A percentile compares a stretch with the other conserved stretches of the same genome.
These are phyloP conservation scores for human DNA, from an alignment of 2,113 vertebrate species.

Conservation along the genomic window GRCh38 chrX:65706001-65706500, in stretches of 20 bases:
- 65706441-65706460: not conserved
- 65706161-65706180: conserved; percentile 21
- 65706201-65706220: not conserved
- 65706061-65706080: conserved; percentile 30
- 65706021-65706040: conserved; percentile 52
- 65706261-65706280: conserved; percentile 11
- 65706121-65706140: conserved; percentile 57
- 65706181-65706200: not conserved
- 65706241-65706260: conserved; percentile 39
- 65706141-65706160: conserved; percentile 60
- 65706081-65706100: not conserved
- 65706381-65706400: not conserved
- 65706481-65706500: conserved; percentile 7
- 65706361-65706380: not conserved
- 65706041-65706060: conserved; percentile 30
- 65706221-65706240: not conserved
- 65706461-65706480: conserved; percentile 8
- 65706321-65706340: not conserved
- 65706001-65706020: conserved; percentile 39
- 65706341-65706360: not conserved
- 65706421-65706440: not conserved
- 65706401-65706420: conserved; percentile 6
- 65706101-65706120: conserved; percentile 1
- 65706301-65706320: not conserved
- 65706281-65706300: not conserved